These are phyloP conservation scores for Myzus persicae DNA, from an alignment of 1,140 invertebrate species.

Conservation along the genomic window DNA sequence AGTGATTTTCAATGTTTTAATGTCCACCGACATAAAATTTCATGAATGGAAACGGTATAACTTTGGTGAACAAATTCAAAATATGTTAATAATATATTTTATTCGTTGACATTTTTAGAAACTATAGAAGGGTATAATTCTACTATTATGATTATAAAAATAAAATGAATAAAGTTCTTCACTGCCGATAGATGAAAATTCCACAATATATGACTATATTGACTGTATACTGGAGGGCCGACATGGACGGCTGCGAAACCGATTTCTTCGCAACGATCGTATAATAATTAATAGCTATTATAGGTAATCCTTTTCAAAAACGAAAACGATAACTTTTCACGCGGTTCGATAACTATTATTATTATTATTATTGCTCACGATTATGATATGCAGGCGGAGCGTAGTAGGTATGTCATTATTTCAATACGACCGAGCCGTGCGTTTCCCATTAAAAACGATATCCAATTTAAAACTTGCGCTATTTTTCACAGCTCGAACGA, in stretches of 20 bases:
- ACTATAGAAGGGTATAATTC: too few relatives aligned
- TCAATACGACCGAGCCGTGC: not conserved
- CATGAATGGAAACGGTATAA: too few relatives aligned
- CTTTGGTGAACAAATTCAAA: too few relatives aligned
- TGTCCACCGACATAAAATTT: too few relatives aligned
- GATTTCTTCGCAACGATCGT: not conserved
- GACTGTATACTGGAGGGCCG: too few relatives aligned
- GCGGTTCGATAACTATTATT: not conserved
- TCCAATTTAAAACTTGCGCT: conserved; percentile 29
- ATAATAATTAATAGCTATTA: not conserved
- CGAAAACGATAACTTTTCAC: not conserved
- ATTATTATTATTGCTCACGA: not conserved
- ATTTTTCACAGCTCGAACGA: not conserved
- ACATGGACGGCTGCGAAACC: not conserved
- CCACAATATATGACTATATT: too few relatives aligned
- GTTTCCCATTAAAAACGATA: conserved; percentile 5
- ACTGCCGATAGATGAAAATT: not conserved
- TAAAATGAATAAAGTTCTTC: not conserved
- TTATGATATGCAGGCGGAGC: not conserved
- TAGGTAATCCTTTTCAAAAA: not conserved
- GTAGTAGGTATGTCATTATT: not conserved
- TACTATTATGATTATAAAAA: not conserved
- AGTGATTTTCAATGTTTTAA: too few relatives aligned
- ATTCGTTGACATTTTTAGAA: too few relatives aligned
- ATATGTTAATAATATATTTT: too few relatives aligned